A percentile compares a stretch with the other conserved stretches of the same genome.
Evolutionary conservation across 1,140 invertebrate species (phyloP).

Genomic region (Ceratoteleas bidentatus): DNA sequence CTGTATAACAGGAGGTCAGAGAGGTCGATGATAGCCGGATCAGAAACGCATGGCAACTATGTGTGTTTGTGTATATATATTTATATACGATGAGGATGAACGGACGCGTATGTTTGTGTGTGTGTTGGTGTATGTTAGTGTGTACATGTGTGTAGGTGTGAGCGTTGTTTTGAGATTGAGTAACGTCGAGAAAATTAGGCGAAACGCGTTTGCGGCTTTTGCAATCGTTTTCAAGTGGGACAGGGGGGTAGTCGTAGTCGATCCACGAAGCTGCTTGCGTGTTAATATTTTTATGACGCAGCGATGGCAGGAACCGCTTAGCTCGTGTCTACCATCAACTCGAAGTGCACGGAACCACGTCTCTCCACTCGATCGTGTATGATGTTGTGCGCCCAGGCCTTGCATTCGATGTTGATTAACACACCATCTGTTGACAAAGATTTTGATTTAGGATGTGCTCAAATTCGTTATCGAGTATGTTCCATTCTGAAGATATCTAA

Average conservation of each 20-base stretch:
- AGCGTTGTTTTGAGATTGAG: constrained; percentile 28
- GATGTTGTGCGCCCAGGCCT: constrained; percentile 97
- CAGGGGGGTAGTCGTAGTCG: constrained; percentile 63
- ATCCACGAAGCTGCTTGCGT: constrained; percentile 59
- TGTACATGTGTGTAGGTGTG: constrained; percentile 9
- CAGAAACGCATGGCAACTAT: constrained; percentile 54
- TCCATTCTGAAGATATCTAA: too few relatives aligned
- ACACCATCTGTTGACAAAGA: constrained; percentile 79
- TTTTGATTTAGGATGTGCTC: too few relatives aligned
- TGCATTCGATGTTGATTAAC: constrained; percentile 97
- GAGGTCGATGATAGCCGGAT: constrained; percentile 66
- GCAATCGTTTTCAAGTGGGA: constrained; percentile 54
- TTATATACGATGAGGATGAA: constrained; percentile 48
- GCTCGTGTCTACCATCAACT: constrained; percentile 91
- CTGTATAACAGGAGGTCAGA: constrained; percentile 63
- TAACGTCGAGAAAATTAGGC: constrained; percentile 58
- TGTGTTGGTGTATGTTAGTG: not conserved
- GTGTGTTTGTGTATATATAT: too few relatives aligned
- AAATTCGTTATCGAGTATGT: too few relatives aligned
- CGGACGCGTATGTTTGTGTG: constrained; percentile 11
- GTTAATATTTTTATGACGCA: constrained; percentile 65
- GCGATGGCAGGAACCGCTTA: constrained; percentile 80
- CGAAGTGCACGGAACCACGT: constrained; percentile 96
- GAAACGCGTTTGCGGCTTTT: constrained; percentile 54
- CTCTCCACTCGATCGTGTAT: constrained; percentile 91